Base-by-base conservation (phyloP, 2,888 invertebrate species). In the Cordilura impudica region DNA sequence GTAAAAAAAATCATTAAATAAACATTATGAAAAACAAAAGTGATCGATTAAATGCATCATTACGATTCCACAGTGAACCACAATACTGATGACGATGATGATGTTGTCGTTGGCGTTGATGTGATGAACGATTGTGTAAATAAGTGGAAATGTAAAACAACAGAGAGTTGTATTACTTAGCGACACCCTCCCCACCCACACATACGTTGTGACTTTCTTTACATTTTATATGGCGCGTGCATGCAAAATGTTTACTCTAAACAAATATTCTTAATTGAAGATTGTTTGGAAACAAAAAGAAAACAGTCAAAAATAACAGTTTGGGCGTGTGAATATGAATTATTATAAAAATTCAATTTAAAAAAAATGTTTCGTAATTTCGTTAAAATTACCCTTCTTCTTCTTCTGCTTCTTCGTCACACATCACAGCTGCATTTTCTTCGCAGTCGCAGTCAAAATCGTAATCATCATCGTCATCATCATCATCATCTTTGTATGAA, bases 1-100 rank as follows among this genome's bases (percentile, higher is more conserved):
- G 69, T 67, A 76, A 70, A 73, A 73, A 66, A 77, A 60, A 63
- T 65, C 65, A 69, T 80, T 76, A 77, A 70, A 69, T 65, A 77
- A 76, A 80, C 63, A 72, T 63, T 69, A 79, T 60, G 76, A 69
- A 76, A 70, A 78, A 69, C 65, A 73, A 72, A 77, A 77, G 77
- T 78, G 81, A 81, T 82, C 82, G 83, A 83, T 82, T 82, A 82
- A 82, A 82, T 78, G 81, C 82, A 83, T 82, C 81, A 63, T 61
- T 63, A 63, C 65, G 39, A 39, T 58, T 51, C 10, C 49, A 39
- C 2, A 45, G 14, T 21, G 47, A 69, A 23, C 43, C 49, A 65
- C 10, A 16, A 65, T 56, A 58, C 16, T 14, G 16, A 45, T 23
- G 65, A 58, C 43, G 29, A 76, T 39, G 35, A 8, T 35, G 35